These are phyloP conservation scores for Ophiothrix spiculata DNA, from an alignment of 35 echinoderm and acorn worm species.

Conservation along the genomic window DNA sequence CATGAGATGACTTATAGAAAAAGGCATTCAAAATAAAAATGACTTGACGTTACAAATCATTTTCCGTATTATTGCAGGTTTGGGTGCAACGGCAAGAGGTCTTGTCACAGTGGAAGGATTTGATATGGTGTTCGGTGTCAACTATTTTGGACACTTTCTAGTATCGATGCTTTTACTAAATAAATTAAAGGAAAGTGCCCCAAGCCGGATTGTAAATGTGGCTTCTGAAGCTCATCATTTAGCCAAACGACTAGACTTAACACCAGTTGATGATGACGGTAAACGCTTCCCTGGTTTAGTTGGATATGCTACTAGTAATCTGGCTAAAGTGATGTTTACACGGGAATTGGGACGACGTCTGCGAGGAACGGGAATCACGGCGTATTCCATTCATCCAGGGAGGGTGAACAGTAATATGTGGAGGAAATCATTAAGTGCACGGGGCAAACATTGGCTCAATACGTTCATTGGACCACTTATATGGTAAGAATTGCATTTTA, in stretches of 20 bases:
- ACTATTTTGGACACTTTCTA: constrained; percentile 48
- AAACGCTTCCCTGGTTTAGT: background rate
- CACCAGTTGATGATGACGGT: background rate
- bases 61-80: background rate
- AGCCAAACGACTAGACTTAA: constrained; percentile 20
- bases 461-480: background rate
- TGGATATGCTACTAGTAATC: constrained; percentile 54
- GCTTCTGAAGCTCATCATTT: constrained; percentile 22
- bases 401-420: constrained; percentile 31
- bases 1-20: no score
- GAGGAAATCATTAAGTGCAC: background rate
- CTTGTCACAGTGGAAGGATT: background rate
- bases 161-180: constrained; percentile 40
- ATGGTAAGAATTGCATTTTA: background rate
- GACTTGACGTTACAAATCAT: no score
- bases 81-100: background rate
- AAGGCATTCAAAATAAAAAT: no score
- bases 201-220: constrained; percentile 54
- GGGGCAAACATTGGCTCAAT: background rate
- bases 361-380: constrained; percentile 53
- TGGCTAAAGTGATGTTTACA: constrained; percentile 73
- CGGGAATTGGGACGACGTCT: constrained; percentile 57
- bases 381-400: constrained; percentile 55
- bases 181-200: constrained; percentile 37
- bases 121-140: constrained; percentile 1